Conservation (phyloP, 2,888 invertebrate genomes). For the Lapara coniferarum region DNA sequence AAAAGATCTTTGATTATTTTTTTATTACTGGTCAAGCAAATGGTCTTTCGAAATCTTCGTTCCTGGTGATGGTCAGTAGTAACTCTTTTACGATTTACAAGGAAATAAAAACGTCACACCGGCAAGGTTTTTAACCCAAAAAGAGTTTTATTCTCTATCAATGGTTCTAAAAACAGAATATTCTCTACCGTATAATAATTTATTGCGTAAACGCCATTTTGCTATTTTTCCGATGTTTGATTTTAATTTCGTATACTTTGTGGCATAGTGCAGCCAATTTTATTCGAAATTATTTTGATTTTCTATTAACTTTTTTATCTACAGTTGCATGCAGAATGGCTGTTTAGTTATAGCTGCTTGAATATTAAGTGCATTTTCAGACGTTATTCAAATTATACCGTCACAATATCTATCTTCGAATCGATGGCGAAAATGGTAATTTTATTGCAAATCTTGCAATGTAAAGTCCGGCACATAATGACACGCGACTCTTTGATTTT, state of each 20-base stretch:
- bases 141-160: slow-evolving; percentile 4
- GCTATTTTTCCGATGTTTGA: not conserved
- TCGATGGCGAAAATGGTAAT: no score
- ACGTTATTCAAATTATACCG: no score
- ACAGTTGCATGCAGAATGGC: not conserved
- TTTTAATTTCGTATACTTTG: slow-evolving; percentile 9
- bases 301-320: not conserved
- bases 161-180: slow-evolving; percentile 15
- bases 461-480: no score
- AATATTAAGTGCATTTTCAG: not conserved
- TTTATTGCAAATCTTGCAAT: no score
- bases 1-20: no score
- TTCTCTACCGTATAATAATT: slow-evolving; percentile 3
- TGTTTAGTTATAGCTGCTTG: not conserved
- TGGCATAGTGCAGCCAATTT: not conserved
- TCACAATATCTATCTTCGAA: no score
- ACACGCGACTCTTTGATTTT: no score
- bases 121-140: not conserved
- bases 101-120: not conserved
- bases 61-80: no score
- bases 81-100: not conserved
- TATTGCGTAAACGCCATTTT: not conserved
- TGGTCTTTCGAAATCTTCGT: no score
- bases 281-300: not conserved
- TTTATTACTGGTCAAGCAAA: no score